phyloP scores from a whole-genome alignment of 2,797 vertebrate species.

The Calcarius lapponicus region DNA sequence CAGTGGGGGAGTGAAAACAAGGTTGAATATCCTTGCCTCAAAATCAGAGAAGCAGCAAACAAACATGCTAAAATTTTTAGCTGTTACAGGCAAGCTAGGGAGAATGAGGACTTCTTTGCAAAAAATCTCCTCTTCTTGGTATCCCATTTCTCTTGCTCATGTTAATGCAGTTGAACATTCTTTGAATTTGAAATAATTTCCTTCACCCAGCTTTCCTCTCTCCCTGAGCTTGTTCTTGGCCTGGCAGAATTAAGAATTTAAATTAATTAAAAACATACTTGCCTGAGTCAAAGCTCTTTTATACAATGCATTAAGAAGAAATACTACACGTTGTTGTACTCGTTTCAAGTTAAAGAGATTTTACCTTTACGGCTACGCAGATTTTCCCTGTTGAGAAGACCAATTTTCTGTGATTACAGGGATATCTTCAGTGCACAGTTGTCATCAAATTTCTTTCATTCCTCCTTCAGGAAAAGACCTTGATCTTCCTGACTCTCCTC shows the following conservation, averaged over 20 bases:
- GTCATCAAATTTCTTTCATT: background rate
- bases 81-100: background rate
- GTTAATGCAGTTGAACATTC: background rate
- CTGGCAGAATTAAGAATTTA: conserved; percentile 19
- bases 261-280: conserved; percentile 17
- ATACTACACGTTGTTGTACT: background rate
- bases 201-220: background rate
- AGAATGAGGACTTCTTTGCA: background rate
- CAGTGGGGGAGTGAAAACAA: fast-evolving
- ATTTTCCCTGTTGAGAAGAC: background rate
- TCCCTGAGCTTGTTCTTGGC: background rate
- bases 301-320: background rate
- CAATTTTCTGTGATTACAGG: background rate
- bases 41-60: background rate
- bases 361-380: background rate
- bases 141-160: background rate
- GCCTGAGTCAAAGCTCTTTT: background rate
- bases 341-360: background rate
- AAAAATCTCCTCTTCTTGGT: background rate
- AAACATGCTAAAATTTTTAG: background rate
- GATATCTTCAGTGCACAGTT: background rate
- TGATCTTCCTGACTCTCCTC: background rate
- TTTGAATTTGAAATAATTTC: conserved; percentile 41
- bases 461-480: background rate
- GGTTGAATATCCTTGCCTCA: background rate